Conservation (phyloP, 1,140 invertebrate species). For the Hycleus cichorii region DNA sequence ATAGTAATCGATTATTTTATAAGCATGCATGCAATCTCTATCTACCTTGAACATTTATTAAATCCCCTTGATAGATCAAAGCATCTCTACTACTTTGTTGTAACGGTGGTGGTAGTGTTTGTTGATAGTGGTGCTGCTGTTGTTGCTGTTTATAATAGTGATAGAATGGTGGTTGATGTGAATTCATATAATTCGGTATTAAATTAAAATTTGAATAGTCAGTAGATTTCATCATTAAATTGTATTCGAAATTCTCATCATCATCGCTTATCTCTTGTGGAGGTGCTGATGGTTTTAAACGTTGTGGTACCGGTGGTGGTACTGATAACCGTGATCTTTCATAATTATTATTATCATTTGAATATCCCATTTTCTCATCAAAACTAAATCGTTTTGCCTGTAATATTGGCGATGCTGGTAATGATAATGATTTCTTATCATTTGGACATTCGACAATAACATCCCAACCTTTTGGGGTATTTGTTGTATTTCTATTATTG, state of each 20-base stretch:
- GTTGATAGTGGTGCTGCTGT: not conserved
- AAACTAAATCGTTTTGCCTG: not conserved
- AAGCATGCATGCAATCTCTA: not conserved
- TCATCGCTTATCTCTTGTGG: constrained; percentile 17
- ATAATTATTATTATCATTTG: not conserved
- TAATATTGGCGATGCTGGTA: not conserved
- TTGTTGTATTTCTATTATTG: not conserved
- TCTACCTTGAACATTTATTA: not conserved
- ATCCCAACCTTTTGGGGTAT: constrained; percentile 25
- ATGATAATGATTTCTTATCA: not conserved
- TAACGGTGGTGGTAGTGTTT: not conserved
- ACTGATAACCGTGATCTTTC: not conserved
- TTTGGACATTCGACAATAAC: constrained; percentile 22
- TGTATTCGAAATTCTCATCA: not conserved
- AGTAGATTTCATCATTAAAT: not conserved
- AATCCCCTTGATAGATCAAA: not conserved
- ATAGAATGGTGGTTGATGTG: not conserved
- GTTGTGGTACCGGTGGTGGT: constrained; percentile 20
- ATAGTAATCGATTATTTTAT: not conserved
- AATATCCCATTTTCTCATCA: not conserved
- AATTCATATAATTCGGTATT: no score
- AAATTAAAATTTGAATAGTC: no score
- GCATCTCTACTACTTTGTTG: not conserved
- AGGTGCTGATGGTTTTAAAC: constrained; percentile 22
- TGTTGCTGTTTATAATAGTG: not conserved